Percentiles rank a stretch among this genome's conserved stretches.
Conservation (phyloP, 2,113 vertebrate genomes). For the Chloropsis cyanopogon region DNA sequence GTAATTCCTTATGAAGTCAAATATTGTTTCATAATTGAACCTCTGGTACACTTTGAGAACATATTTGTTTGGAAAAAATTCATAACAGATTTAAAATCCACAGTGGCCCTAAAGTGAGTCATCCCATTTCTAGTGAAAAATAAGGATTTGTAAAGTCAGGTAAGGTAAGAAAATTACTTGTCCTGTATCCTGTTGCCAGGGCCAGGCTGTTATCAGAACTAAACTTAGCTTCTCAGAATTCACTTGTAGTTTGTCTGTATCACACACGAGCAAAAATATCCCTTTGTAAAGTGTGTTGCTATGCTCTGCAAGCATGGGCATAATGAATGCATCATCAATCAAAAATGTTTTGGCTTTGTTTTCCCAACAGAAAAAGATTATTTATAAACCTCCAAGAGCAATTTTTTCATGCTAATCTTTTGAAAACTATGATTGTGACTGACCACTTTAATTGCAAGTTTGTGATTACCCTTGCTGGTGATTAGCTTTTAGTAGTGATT, state of each 20-base stretch:
- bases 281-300: neutral
- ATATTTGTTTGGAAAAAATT: neutral
- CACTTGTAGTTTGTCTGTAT: neutral
- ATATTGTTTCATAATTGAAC: neutral
- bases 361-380: neutral
- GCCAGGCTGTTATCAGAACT: neutral
- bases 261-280: neutral
- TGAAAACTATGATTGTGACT: neutral
- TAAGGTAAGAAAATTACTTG: neutral
- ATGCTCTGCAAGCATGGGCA: neutral
- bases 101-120: neutral
- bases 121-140: neutral
- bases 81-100: neutral
- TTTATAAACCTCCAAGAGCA: neutral
- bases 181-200: neutral
- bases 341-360: neutral
- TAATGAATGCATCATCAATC: neutral
- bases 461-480: neutral
- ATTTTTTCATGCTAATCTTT: neutral
- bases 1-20: neutral
- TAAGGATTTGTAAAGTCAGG: neutral
- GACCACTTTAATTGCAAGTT: neutral
- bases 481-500: neutral
- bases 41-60: rapidly evolving
- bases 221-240: neutral